A percentile compares a stretch with the other conserved stretches of the same genome.
Conservation (phyloP, 2,113 vertebrate species). For the Pagrus major region DNA sequence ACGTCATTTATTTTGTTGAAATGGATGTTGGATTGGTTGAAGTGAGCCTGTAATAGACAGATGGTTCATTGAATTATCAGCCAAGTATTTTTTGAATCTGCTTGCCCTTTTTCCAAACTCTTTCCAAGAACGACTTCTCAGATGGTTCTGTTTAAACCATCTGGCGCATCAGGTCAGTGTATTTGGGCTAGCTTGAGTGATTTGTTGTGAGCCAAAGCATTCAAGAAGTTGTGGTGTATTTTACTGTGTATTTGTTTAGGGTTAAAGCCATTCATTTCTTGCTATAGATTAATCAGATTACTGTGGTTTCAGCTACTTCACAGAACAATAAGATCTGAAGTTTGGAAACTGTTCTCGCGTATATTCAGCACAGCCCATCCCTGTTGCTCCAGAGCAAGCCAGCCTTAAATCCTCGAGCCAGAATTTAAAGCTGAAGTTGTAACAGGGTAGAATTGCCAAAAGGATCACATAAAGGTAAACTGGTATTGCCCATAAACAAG, state of each 20-base stretch:
- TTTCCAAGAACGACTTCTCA: too few species aligned
- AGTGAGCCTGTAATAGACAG: too few species aligned
- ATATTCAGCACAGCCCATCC: conserved; percentile 24
- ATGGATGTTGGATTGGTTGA: too few species aligned
- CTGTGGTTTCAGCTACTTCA: conserved; percentile 1
- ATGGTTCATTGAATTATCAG: too few species aligned
- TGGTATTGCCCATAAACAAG: conserved; percentile 48
- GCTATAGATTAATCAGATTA: not conserved
- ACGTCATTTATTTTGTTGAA: too few species aligned
- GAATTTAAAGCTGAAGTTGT: conserved; percentile 24
- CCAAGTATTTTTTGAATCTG: too few species aligned
- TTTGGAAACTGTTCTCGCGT: conserved; percentile 20
- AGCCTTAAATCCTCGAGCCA: conserved; percentile 31
- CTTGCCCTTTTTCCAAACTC: too few species aligned
- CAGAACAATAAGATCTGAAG: conserved; percentile 3
- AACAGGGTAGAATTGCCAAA: conserved; percentile 16
- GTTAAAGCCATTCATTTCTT: not conserved
- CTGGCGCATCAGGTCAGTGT: too few species aligned
- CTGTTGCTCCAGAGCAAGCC: not conserved
- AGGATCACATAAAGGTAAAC: conserved; percentile 14
- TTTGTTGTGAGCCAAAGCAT: not conserved
- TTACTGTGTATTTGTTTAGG: not conserved
- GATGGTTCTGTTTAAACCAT: too few species aligned
- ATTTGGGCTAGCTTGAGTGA: not conserved
- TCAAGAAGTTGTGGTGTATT: not conserved